Conservation (phyloP, 2,888 invertebrate genomes). For the Tenthredo distinguenda region DNA sequence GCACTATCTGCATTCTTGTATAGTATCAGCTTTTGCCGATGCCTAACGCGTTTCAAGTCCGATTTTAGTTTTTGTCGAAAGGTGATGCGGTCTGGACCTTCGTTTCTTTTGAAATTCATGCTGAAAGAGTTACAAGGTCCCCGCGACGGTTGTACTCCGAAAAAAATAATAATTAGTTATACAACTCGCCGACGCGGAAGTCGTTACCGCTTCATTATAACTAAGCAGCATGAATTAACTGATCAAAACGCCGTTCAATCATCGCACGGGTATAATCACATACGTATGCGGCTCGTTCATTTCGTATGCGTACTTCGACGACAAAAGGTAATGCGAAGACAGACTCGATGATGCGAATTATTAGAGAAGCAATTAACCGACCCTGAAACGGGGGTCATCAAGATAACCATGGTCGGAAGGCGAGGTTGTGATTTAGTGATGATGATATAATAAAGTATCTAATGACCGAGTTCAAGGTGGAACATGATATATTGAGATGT, state of each 20-base stretch:
- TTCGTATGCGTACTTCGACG: background rate
- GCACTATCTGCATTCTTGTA: background rate
- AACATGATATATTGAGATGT: background rate
- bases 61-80: background rate
- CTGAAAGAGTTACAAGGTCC: conserved; percentile 16
- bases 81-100: background rate
- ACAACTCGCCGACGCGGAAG: conserved; percentile 32
- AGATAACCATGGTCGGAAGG: conserved; percentile 10
- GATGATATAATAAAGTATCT: background rate
- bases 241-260: background rate
- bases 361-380: conserved; percentile 14
- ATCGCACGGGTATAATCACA: background rate
- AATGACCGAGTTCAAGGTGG: background rate
- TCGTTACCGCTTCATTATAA: conserved; percentile 2
- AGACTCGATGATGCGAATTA: background rate
- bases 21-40: background rate
- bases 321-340: background rate
- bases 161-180: background rate
- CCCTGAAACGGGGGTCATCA: conserved; percentile 22
- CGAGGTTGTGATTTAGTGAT: conserved; percentile 8
- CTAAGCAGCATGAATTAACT: background rate
- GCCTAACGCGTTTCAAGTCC: background rate
- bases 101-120: background rate
- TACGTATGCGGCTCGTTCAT: background rate
- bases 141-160: background rate